Conservation (phyloP, 2,797 vertebrate species). For the Holocentrus rufus region DNA sequence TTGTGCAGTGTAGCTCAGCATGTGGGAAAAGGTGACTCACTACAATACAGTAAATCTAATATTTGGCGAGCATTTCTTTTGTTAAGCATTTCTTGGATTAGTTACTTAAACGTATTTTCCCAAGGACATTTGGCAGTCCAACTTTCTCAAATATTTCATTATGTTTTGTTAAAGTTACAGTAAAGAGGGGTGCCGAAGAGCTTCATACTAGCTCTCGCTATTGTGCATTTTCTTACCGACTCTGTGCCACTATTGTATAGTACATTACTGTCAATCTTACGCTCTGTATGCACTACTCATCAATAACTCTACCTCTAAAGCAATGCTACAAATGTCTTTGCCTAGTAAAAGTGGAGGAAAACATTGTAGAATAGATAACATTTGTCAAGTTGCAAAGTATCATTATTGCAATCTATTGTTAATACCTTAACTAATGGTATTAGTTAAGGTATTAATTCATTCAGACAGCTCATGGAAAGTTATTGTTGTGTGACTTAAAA, state of each 20-base stretch:
- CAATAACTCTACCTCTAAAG: neutral
- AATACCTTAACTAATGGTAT: too few relatives aligned
- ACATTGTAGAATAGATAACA: constrained; percentile 35
- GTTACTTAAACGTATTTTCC: constrained; percentile 52
- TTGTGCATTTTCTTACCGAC: constrained; percentile 2
- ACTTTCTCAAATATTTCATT: constrained; percentile 21
- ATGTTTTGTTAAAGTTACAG: constrained; percentile 30
- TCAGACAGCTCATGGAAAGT: constrained; percentile 69
- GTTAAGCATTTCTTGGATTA: constrained; percentile 59
- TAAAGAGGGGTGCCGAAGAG: constrained; percentile 3
- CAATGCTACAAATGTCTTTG: neutral
- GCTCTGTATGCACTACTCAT: constrained; percentile 5
- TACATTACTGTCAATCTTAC: neutral
- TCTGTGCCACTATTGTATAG: neutral
- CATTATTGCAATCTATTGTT: constrained; percentile 56
- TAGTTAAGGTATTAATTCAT: too few relatives aligned
- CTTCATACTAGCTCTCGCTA: constrained; percentile 3
- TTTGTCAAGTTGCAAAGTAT: constrained; percentile 23
- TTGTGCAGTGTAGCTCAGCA: constrained; percentile 20
- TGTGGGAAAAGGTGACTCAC: constrained; percentile 62
- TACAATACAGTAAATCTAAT: constrained; percentile 38
- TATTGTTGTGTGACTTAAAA: constrained; percentile 67
- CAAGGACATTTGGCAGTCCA: constrained; percentile 49
- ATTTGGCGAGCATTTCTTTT: constrained; percentile 51
- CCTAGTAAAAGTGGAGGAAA: constrained; percentile 30